phyloP scores from a whole-genome alignment of 2,888 invertebrate genomes.

The Macrophya annulata region DNA sequence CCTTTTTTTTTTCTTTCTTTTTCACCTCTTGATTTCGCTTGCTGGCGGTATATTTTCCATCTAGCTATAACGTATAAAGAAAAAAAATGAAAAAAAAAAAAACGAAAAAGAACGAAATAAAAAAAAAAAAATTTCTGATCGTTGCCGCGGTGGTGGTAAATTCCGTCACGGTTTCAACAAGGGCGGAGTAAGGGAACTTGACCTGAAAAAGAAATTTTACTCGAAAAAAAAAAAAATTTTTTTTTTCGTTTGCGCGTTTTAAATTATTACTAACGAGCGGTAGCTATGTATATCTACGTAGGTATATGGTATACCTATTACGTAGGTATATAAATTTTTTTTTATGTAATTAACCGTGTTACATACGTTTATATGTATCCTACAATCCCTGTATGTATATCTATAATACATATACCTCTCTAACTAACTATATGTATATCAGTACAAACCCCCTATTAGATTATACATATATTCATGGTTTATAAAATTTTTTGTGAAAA shows the following conservation, averaged over 20 bases:
- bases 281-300: neutral
- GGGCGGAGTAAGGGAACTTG: neutral
- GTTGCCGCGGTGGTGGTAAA: neutral
- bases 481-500: neutral
- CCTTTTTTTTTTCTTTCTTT: neutral
- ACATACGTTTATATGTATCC: neutral
- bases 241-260: neutral
- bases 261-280: constrained; percentile 42
- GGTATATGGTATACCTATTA: neutral
- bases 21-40: neutral
- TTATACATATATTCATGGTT: neutral
- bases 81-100: neutral
- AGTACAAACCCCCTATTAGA: neutral
- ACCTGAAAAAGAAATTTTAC: neutral
- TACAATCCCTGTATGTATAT: neutral
- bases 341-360: constrained; percentile 23
- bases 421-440: neutral
- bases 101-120: too few species aligned
- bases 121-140: constrained; percentile 8
- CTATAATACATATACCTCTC: too few species aligned
- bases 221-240: neutral
- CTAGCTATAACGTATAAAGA: neutral
- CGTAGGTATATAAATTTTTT: neutral
- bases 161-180: constrained; percentile 1
- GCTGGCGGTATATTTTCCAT: neutral